phyloP scores from a whole-genome alignment of 2,888 invertebrate genomes.

The Calameuta idolon region DNA sequence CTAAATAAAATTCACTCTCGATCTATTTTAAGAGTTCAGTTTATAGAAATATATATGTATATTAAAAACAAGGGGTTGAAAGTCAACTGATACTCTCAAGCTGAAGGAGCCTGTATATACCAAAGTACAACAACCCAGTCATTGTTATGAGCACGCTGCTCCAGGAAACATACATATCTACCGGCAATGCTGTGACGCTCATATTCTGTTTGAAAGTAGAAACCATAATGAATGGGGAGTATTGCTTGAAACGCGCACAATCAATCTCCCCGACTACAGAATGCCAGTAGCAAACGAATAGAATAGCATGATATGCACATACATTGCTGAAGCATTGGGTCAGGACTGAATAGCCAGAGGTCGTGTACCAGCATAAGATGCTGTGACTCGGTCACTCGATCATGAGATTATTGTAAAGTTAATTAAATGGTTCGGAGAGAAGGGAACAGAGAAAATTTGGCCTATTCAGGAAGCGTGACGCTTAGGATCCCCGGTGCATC shows the following conservation, averaged over 20 bases:
- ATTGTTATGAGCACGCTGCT: background rate
- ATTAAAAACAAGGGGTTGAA: background rate
- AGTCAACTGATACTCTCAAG: background rate
- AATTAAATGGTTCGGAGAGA: background rate
- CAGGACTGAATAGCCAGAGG: background rate
- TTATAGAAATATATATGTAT: background rate
- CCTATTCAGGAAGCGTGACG: background rate
- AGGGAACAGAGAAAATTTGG: background rate
- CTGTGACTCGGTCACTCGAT: background rate
- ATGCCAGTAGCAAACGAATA: background rate
- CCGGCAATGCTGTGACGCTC: background rate
- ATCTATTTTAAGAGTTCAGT: background rate
- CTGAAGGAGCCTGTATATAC: background rate
- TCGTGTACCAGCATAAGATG: background rate
- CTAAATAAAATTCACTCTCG: background rate
- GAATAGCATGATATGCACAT: background rate
- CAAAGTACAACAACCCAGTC: background rate
- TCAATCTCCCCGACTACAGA: background rate
- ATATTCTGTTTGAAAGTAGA: background rate
- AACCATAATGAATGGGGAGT: background rate
- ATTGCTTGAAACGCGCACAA: background rate
- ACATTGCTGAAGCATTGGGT: background rate
- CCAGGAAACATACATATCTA: background rate
- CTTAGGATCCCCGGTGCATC: background rate
- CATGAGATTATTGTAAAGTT: background rate